Conservation (phyloP, 2,888 invertebrate species). For the Rapana venosa region DNA sequence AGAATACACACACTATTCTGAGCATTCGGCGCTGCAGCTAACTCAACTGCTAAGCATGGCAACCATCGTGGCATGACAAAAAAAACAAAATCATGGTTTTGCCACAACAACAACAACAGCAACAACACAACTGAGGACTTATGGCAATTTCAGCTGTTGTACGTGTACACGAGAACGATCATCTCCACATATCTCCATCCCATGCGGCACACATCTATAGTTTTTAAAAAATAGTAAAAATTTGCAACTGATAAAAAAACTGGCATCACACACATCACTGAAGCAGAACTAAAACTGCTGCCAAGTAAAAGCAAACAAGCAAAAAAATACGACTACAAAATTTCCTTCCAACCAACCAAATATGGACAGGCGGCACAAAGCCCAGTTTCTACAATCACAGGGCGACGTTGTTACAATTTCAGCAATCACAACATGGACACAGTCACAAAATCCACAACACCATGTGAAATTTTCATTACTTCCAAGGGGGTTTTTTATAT, state of each 20-base stretch:
- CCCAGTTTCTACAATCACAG: neutral
- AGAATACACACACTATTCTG: neutral
- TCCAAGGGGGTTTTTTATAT: neutral
- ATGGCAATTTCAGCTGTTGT: slow-evolving; percentile 2
- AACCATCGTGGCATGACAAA: neutral
- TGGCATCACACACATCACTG: neutral
- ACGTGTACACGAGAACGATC: neutral
- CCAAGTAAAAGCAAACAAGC: neutral
- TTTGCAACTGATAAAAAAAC: neutral
- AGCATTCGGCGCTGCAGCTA: neutral
- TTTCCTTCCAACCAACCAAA: too few relatives aligned
- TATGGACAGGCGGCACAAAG: neutral
- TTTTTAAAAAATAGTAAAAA: neutral
- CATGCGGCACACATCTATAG: neutral
- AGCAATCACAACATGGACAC: slow-evolving; percentile 23
- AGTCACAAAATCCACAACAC: slow-evolving; percentile 3
- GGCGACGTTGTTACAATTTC: neutral
- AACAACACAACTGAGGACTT: neutral
- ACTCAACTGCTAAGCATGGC: neutral
- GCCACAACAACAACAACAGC: neutral
- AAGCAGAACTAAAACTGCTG: neutral
- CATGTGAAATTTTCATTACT: slow-evolving; percentile 1
- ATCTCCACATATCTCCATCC: neutral
- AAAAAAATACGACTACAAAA: neutral
- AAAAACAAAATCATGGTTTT: neutral